Evolutionary conservation across 2,888 invertebrate genomes (phyloP).

Genomic region (Paralinhomoeus sp.): DNA sequence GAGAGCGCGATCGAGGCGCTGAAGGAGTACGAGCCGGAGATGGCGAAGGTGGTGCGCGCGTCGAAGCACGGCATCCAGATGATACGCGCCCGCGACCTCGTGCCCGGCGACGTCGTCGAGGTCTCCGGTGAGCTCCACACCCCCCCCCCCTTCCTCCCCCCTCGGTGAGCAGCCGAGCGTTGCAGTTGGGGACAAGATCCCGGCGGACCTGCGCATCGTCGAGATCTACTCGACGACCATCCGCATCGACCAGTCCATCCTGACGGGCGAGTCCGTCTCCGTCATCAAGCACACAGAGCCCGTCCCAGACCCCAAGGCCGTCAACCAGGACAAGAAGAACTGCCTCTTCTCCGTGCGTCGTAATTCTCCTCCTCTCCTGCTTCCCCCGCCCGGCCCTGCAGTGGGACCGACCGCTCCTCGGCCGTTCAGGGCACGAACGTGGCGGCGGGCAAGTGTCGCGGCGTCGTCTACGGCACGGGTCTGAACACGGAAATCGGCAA

Average conservation of each 20-base stretch:
- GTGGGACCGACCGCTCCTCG: neutral
- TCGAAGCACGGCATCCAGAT: conserved; percentile 95
- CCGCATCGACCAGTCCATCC: conserved; percentile 96
- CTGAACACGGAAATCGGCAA: conserved; percentile 92
- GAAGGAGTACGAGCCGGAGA: conserved; percentile 99
- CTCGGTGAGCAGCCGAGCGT: neutral
- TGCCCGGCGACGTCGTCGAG: conserved; percentile 95
- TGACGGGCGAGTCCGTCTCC: conserved; percentile 85
- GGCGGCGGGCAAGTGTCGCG: conserved; percentile 93
- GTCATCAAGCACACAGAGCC: conserved; percentile 97
- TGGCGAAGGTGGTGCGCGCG: conserved; percentile 87
- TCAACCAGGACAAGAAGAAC: conserved; percentile 99
- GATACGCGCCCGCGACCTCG: conserved; percentile 85
- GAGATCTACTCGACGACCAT: conserved; percentile 94
- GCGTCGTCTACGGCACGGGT: conserved; percentile 90
- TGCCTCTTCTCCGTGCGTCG: conserved; percentile 61
- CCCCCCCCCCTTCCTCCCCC: neutral
- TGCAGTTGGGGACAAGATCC: conserved; percentile 95
- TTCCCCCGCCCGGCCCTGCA: neutral
- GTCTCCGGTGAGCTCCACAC: conserved; percentile 41
- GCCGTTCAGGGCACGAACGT: conserved; percentile 66
- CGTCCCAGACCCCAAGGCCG: conserved; percentile 89
- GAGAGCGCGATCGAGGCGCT: conserved; percentile 99
- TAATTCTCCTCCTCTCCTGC: neutral
- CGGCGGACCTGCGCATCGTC: conserved; percentile 85